Base-by-base conservation (phyloP, 2,113 vertebrate genomes). In the Pollimyrus isidori region DNA sequence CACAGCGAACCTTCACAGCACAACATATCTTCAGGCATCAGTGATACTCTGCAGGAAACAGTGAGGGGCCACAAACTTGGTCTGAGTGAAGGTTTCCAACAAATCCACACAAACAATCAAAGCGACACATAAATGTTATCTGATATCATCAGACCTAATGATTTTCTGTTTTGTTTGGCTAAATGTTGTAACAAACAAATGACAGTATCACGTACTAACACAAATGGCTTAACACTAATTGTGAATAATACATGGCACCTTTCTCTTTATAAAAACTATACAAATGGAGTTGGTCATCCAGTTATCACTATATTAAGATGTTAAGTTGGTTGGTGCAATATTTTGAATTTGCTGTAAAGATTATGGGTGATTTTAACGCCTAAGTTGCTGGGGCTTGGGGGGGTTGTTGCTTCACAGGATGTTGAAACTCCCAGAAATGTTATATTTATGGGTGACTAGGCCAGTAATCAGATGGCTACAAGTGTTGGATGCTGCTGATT, bases 1-100 rank as follows among this genome's bases (percentile, higher is more conserved):
- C 46, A 88, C 49, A 95, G 82, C 0, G 39, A 62, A 4, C 1
- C 17, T 39, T 82, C 91, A 0, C 46, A 89, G 58, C 91, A 42
- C 10, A 94, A 93, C 87, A 1, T 19, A 48, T 91, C 92, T 3
- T 23, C 50, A 2, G 39, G 85, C 39, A 73, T 91, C n/a, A 23
- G 7, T 0, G 62, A 53, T 9, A 92, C 91, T 2, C 86, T 93
- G 84, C 87, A 92, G 42, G 86, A 90, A 87, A 91, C 39, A 13
- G 94, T 94, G 89, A 91, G 91, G 86, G 49, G 0, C 4, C 85
- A 5, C n/a, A 11, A 13, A 7, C 45, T n/a, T 2, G n/a, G 49
- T 86, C 26, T 52, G 39, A 86, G 46, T 86, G n/a, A 39, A 76
- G 4, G 73, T 19, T 80, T 80, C 73, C 35, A 76, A 80, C 73